Percentiles rank a stretch among this genome's conserved stretches.
These are phyloP conservation scores for Oasisia sp. DNA, from an alignment of 2,888 invertebrate species.

Conservation along the genomic window DNA sequence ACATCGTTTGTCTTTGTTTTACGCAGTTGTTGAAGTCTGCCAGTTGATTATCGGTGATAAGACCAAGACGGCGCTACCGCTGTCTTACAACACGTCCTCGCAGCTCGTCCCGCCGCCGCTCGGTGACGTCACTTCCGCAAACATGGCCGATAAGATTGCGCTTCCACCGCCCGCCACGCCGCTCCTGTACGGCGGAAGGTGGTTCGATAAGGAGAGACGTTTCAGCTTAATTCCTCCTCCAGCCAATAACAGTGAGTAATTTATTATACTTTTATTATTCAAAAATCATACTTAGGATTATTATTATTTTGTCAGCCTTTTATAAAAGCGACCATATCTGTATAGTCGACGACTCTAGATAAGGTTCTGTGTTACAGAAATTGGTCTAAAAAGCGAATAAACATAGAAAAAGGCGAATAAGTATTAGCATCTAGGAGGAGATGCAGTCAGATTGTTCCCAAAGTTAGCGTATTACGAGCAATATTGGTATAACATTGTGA, in stretches of 20 bases:
- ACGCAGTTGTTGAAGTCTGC: neutral
- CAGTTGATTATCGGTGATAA: neutral
- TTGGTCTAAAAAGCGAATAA: too few species aligned
- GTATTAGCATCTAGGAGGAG: too few species aligned
- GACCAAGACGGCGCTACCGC: neutral
- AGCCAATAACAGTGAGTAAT: neutral
- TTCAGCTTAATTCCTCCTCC: neutral
- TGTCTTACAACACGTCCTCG: neutral
- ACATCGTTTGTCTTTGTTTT: neutral
- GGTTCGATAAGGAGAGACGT: neutral
- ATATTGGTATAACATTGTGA: too few species aligned
- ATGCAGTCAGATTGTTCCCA: too few species aligned
- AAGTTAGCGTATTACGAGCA: too few species aligned
- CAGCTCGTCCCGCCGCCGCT: neutral
- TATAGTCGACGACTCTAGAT: too few species aligned
- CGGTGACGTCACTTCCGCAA: neutral
- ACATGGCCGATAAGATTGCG: neutral
- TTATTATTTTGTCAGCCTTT: too few species aligned
- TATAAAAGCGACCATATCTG: too few species aligned
- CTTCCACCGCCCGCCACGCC: neutral
- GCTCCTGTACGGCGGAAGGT: neutral
- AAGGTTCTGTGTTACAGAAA: too few species aligned
- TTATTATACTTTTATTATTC: neutral
- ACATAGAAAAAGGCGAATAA: too few species aligned
- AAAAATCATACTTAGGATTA: too few species aligned